Base-by-base conservation (phyloP, 2,888 invertebrate genomes). In the Neoitamus cyanurus region DNA sequence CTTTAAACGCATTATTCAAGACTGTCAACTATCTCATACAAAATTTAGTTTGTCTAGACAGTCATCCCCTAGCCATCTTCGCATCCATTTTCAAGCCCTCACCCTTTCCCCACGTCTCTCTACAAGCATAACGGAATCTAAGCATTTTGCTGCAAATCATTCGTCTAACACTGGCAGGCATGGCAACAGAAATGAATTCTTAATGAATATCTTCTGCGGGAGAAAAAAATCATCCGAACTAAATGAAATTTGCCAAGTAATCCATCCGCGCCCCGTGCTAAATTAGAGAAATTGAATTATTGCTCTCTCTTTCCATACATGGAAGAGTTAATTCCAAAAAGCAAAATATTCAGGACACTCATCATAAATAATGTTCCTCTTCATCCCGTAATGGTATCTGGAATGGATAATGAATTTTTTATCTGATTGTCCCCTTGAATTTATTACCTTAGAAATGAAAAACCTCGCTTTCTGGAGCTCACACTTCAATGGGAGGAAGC, bases 221-320 rank as follows among this genome's bases (percentile, higher is more conserved):
- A 58, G 58, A 58, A 58, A 58, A n/a, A n/a, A 58, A 58, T 58
- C 58, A 20, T 1, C 58, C 58, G 9, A 58, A 58, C 58, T 58
- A 58, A 25, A 58, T 25, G 58, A 58, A 58, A 58, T 5, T 58
- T 58, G 58, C 58, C 58, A 20, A 58, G 58, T 20, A 58, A 58
- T 58, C 20, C 58, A 58, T 58, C 25, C 58, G 58, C n/a, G n/a
- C n/a, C n/a, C 20, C 2, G 58, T 58, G 58, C 25, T 58, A 58
- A 58, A 58, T 58, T 58, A 58, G 58, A 58, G 58, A 58, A 58
- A 58, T 58, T 58, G 58, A 58, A 58, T 58, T 58, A 58, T 58
- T 58, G 58, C 58, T 9, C 58, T 58, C 58, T 20, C 15, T 58
- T 58, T 58, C 58, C 58, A 58, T 58, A 58, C 58, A 58, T 58